Evolutionary conservation across 1,140 invertebrate genomes (phyloP).

Genomic region (Ceratosolen fusciceps): DNA sequence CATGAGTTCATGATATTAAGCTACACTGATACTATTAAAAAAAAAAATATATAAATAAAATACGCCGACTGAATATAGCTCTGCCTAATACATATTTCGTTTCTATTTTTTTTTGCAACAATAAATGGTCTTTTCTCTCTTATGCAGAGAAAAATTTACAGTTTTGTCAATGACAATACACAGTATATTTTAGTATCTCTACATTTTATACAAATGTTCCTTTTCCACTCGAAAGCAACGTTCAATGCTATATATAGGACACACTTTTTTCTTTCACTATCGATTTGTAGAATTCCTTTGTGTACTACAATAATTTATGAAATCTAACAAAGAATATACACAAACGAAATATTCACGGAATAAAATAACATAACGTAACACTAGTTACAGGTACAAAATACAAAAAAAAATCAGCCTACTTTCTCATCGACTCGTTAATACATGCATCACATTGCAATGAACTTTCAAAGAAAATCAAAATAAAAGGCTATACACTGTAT

Average conservation of each 20-base stretch:
- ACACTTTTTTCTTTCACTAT: slow-evolving; percentile 38
- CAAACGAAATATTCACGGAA: slow-evolving; percentile 46
- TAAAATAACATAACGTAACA: slow-evolving; percentile 43
- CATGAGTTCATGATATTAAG: slow-evolving; percentile 9
- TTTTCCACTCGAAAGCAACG: slow-evolving; percentile 21
- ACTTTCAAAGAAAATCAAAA: slow-evolving; percentile 43
- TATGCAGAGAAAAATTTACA: slow-evolving; percentile 44
- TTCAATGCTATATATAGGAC: slow-evolving; percentile 37
- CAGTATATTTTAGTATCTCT: slow-evolving; percentile 43
- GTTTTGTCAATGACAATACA: slow-evolving; percentile 44
- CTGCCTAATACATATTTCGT: slow-evolving; percentile 36
- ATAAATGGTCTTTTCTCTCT: slow-evolving; percentile 29
- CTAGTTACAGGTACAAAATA: slow-evolving; percentile 44
- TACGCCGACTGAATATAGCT: slow-evolving; percentile 29
- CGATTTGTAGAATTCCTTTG: slow-evolving; percentile 39
- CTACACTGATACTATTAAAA: slow-evolving; percentile 2
- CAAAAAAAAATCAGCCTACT: slow-evolving; percentile 43
- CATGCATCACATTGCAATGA: slow-evolving; percentile 24
- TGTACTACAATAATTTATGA: slow-evolving; percentile 45
- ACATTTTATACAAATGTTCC: slow-evolving; percentile 50
- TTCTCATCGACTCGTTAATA: slow-evolving; percentile 25
- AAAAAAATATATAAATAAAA: slow-evolving; percentile 46
- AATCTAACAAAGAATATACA: slow-evolving; percentile 46
- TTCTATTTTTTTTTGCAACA: slow-evolving; percentile 38
- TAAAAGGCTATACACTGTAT: background rate